Conservation (phyloP, 2,888 invertebrate species). For the Pristionchus mayeri region DNA sequence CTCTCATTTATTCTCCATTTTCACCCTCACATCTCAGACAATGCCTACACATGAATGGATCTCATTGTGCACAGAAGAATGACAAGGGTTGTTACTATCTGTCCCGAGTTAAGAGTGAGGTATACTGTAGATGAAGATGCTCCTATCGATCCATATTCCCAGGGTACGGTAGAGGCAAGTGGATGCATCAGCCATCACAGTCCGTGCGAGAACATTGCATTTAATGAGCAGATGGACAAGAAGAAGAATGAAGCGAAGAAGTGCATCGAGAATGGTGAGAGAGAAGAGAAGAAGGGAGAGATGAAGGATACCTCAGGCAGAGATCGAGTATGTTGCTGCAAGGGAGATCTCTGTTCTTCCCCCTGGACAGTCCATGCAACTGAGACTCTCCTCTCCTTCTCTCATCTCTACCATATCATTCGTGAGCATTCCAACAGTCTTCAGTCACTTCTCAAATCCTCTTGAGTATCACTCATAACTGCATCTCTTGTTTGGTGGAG, state of each 20-base stretch:
- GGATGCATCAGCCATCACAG: not conserved
- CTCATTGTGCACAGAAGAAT: not conserved
- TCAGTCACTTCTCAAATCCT: not conserved
- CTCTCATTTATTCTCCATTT: not conserved
- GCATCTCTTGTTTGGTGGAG: slow-evolving; percentile 27
- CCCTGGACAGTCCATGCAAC: not conserved
- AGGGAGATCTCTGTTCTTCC: not conserved
- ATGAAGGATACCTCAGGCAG: not conserved
- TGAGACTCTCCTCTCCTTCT: not conserved
- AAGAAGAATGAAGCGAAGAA: not conserved
- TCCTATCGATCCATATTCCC: not conserved
- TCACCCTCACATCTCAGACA: not conserved
- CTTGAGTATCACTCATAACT: slow-evolving; percentile 5
- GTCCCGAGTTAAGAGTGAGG: not conserved
- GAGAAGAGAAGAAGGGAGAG: not conserved
- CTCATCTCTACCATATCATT: slow-evolving; percentile 18
- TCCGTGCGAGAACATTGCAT: not conserved
- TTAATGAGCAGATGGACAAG: not conserved
- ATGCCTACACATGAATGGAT: slow-evolving; percentile 22
- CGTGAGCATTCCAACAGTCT: not conserved
- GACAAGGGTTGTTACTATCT: slow-evolving; percentile 3
- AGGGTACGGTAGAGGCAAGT: not conserved
- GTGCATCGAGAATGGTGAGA: not conserved
- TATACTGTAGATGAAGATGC: not conserved
- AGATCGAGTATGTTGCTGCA: not conserved